These are phyloP conservation scores for Plebejus melissa DNA, from an alignment of 2,888 invertebrate species.

Conservation along the genomic window DNA sequence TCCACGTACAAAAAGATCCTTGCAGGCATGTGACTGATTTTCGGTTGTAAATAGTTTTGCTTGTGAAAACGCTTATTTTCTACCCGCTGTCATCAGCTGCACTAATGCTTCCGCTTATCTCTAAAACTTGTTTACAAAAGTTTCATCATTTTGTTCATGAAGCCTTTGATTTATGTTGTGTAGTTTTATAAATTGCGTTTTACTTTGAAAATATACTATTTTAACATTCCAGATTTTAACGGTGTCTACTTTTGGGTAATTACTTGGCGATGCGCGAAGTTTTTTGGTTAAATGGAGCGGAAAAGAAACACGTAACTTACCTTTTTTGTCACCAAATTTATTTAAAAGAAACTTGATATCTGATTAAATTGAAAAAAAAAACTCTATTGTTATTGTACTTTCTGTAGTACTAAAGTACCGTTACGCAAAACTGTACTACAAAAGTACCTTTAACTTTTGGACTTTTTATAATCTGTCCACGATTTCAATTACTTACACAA, in stretches of 20 bases:
- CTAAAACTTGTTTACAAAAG: neutral
- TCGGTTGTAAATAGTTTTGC: neutral
- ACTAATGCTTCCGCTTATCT: conserved; percentile 73
- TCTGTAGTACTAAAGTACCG: neutral
- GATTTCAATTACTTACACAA: conserved; percentile 55
- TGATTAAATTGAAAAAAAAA: neutral
- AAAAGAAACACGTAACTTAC: neutral
- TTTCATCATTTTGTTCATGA: neutral
- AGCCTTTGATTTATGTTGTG: neutral
- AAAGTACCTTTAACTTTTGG: neutral
- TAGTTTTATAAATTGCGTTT: neutral
- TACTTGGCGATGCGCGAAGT: too few species aligned
- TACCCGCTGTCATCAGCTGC: conserved; percentile 68
- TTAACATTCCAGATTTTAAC: neutral
- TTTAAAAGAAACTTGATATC: neutral
- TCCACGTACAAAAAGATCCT: neutral
- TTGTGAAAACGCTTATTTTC: conserved; percentile 64
- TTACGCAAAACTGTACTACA: neutral
- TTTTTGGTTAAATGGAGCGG: neutral
- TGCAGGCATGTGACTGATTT: neutral
- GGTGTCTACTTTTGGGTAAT: too few species aligned
- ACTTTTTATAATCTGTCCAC: conserved; percentile 29
- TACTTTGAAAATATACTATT: neutral
- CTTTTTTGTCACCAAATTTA: neutral
- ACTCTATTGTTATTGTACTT: neutral